These are phyloP conservation scores for Chymomyza amoena DNA, from an alignment of 2,888 invertebrate species.

Conservation along the genomic window DNA sequence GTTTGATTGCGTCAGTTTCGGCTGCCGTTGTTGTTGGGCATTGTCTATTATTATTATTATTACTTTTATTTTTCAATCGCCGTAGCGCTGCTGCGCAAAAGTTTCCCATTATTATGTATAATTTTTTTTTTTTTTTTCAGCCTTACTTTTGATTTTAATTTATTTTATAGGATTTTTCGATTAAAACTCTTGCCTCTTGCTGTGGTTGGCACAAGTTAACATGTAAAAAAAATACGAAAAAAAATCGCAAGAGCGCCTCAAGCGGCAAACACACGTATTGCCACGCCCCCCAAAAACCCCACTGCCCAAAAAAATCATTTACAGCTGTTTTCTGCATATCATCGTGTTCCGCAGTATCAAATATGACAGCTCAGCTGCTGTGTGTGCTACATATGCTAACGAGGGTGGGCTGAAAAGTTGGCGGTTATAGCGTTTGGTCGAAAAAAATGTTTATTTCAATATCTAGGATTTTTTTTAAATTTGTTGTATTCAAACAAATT, in stretches of 20 bases:
- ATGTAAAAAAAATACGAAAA: not conserved
- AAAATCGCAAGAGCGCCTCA: not conserved
- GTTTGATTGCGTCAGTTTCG: conserved; percentile 48
- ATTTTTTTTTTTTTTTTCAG: conserved; percentile 3
- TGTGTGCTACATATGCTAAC: not conserved
- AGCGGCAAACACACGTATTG: too few relatives aligned
- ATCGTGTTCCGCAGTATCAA: not conserved
- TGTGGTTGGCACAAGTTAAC: not conserved
- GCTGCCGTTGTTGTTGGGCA: not conserved
- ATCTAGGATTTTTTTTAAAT: too few relatives aligned
- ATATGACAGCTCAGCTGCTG: not conserved
- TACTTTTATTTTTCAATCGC: conserved; percentile 22
- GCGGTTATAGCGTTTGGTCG: too few relatives aligned
- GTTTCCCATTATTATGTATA: not conserved
- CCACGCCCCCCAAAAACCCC: not conserved
- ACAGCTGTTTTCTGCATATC: not conserved
- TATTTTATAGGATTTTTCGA: conserved; percentile 48
- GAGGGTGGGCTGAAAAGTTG: too few relatives aligned
- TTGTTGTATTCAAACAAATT: too few relatives aligned
- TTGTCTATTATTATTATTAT: conserved; percentile 14
- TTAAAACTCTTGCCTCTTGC: conserved; percentile 38
- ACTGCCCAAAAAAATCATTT: not conserved
- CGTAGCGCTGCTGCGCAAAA: not conserved
- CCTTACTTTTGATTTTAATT: conserved; percentile 29
- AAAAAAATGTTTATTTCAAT: too few relatives aligned